These are phyloP conservation scores for Epirrhoe alternata DNA, from an alignment of 2,888 invertebrate species.

Conservation along the genomic window DNA sequence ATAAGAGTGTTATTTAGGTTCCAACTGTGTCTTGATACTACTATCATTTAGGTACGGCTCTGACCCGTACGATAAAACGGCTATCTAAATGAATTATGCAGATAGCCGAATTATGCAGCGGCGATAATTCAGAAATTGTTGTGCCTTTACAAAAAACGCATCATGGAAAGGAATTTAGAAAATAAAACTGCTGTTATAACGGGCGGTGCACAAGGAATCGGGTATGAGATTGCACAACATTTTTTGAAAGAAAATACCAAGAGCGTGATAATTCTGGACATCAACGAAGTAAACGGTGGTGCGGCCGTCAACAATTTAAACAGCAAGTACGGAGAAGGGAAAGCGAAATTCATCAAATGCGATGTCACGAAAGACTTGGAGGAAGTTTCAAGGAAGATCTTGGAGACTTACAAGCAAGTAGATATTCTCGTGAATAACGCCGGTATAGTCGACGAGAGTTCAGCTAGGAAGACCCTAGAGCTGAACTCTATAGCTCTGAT, in stretches of 20 bases:
- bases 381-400: conserved; percentile 56
- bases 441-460: conserved; percentile 54
- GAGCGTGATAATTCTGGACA: conserved; percentile 57
- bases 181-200: conserved; percentile 59
- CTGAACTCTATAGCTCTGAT: conserved; percentile 60
- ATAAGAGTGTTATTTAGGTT: too few relatives aligned
- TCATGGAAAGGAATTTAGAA: conserved; percentile 35
- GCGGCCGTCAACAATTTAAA: conserved; percentile 41
- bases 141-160: background rate
- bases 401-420: conserved; percentile 54
- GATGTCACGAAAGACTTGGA: conserved; percentile 78
- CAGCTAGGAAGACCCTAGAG: conserved; percentile 46
- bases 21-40: too few relatives aligned
- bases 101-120: too few relatives aligned
- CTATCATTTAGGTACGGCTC: too few relatives aligned
- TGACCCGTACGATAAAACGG: too few relatives aligned
- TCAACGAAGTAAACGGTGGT: conserved; percentile 24
- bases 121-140: too few relatives aligned
- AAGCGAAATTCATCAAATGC: conserved; percentile 70
- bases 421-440: conserved; percentile 71
- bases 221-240: conserved; percentile 65
- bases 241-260: conserved; percentile 62
- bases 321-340: conserved; percentile 67
- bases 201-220: conserved; percentile 79
- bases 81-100: too few relatives aligned